Evolutionary conservation across 2,113 vertebrate species (phyloP), one percentile per base, ranked within the genome.

Genomic region (Lynx canadensis): DNA sequence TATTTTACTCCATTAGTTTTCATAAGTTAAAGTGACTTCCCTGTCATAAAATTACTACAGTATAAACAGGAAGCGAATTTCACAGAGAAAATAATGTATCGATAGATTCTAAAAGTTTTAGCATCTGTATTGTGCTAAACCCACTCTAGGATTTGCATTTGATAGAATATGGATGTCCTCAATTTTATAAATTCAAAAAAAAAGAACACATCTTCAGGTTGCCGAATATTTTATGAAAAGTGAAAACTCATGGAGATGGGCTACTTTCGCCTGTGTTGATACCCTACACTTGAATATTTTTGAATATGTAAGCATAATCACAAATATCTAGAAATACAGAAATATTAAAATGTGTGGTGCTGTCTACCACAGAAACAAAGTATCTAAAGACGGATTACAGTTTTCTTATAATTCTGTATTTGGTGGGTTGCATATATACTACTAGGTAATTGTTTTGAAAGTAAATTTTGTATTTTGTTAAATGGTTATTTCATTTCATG

Each of bases 331-430:
- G n/a, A 86, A 95, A 82, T 78, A 57, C 5, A 85, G 36, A 85
- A 89, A 31, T 50, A 89, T 69, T 82, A 69, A 89, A 92, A 78
- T 90, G 23, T 74, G 13, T 78, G 7, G 4, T 96, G 0, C 68
- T 74, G 5, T 82, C 9, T 88, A 33, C 9, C 5, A 38, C 86
- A 78, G n/a, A 92, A 80, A 16, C 10, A 95, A 60, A 94, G 38
- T 57, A 36, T 33, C 15, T 78, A 73, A 23, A 74, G 3, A 84
- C 41, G 74, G 25, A 81, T 71, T 52, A 71, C 1, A 45, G 95
- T 83, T 95, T 16, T 10, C 18, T 97, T 94, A 93, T 97, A 94
- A 78, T 78, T 89, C 38, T 95, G 68, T 63, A 48, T 95, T 87
- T 31, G 13, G n/a, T 93, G 57, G 15, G 10, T 48, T 92, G 36